phyloP scores from a whole-genome alignment of 2,797 vertebrate species.

The Aythya fuligula region DNA sequence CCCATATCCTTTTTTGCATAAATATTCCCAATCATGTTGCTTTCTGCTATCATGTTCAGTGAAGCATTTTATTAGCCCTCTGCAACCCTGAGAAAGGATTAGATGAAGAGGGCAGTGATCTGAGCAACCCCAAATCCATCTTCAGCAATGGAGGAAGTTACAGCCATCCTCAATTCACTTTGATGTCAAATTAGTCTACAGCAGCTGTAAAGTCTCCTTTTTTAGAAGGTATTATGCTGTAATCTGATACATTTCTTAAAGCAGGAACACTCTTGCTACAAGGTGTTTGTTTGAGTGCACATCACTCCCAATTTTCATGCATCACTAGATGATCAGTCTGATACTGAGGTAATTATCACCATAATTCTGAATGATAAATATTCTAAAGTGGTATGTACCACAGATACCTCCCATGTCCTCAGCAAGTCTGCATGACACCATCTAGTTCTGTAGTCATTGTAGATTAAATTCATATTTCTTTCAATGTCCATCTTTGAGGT shows the following conservation, averaged over 20 bases:
- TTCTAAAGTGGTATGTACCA: neutral
- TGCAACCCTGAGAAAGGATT: neutral
- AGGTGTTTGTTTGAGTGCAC: neutral
- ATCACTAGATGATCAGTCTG: neutral
- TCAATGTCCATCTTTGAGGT: neutral
- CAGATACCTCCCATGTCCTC: neutral
- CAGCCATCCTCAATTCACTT: neutral
- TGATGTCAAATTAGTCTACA: neutral
- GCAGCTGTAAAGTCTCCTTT: neutral
- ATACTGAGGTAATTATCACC: neutral
- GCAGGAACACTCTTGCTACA: neutral
- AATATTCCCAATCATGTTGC: rapidly evolving
- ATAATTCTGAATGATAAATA: neutral
- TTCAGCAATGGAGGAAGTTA: neutral
- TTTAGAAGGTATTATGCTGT: neutral
- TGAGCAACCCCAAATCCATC: neutral
- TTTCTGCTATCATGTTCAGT: neutral
- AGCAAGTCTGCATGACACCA: neutral
- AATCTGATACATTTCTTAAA: neutral
- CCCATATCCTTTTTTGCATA: neutral
- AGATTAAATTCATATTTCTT: neutral
- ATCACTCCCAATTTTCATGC: neutral
- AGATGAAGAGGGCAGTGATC: neutral
- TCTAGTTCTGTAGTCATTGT: neutral
- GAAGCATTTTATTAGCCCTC: neutral